Evolutionary conservation across 2,888 invertebrate species (phyloP).

Genomic region (Herminia tarsipennalis): DNA sequence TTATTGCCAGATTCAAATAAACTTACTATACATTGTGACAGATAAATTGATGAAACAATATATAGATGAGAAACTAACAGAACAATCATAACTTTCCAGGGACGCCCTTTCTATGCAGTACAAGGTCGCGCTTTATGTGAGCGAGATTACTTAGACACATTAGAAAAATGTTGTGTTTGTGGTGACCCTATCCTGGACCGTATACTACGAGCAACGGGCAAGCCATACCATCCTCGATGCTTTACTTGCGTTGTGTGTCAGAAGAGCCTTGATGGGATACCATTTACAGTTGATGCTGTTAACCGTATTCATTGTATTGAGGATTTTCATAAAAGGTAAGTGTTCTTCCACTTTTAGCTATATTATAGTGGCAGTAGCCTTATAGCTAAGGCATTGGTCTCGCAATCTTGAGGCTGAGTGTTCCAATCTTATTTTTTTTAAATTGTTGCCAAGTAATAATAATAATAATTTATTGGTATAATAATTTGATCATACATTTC

Average conservation of each 20-base stretch:
- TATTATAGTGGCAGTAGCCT: too few species aligned
- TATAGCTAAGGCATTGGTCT: too few species aligned
- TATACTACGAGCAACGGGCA: conserved; percentile 97
- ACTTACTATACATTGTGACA: too few species aligned
- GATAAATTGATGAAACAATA: too few species aligned
- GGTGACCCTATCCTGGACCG: conserved; percentile 97
- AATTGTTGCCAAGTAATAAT: too few species aligned
- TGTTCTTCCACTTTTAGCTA: too few species aligned
- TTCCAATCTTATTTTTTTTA: too few species aligned
- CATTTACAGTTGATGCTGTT: conserved; percentile 99
- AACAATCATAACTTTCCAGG: conserved; percentile 78
- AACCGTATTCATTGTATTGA: conserved; percentile 99
- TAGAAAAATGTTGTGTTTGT: conserved; percentile 99
- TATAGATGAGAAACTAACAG: conserved; percentile 82
- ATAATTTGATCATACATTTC: too few species aligned
- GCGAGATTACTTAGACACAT: conserved; percentile 96
- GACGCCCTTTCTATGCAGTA: conserved; percentile 97
- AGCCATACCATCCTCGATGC: conserved; percentile 98
- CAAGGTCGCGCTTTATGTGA: conserved; percentile 98
- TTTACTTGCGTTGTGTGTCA: conserved; percentile 98
- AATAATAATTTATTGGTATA: too few species aligned
- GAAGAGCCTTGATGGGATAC: conserved; percentile 98
- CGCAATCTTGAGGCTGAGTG: too few species aligned
- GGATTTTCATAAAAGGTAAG: conserved; percentile 98
- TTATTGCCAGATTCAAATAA: too few species aligned